Conservation (phyloP, 2,797 vertebrate genomes). For the Cirrhinus mrigala region DNA sequence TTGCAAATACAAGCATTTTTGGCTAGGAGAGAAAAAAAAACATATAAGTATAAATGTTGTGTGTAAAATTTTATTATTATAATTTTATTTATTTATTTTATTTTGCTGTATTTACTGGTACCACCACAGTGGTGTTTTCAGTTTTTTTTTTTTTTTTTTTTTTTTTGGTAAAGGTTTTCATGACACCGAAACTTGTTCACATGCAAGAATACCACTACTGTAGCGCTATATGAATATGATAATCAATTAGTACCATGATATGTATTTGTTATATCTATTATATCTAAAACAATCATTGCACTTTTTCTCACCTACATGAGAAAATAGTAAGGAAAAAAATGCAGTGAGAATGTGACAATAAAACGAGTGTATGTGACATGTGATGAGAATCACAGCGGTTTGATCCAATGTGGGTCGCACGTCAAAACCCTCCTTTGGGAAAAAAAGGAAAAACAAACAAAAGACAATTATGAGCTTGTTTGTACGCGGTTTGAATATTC, state of each 20-base stretch:
- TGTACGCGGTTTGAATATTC: constrained; percentile 69
- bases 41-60: no score
- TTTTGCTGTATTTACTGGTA: no score
- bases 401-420: constrained; percentile 76
- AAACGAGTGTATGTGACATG: constrained; percentile 65
- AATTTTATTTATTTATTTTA: no score
- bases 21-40: no score
- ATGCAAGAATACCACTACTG: not conserved
- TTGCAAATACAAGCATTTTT: no score
- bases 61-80: no score
- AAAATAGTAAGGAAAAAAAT: constrained; percentile 43
- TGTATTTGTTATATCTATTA: no score
- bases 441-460: constrained; percentile 49
- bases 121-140: no score
- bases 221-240: not conserved
- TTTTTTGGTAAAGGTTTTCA: no score
- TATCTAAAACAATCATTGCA: not conserved
- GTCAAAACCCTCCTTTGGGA: constrained; percentile 72
- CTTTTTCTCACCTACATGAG: constrained; percentile 15
- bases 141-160: no score
- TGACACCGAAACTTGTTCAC: not conserved
- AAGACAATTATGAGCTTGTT: constrained; percentile 62
- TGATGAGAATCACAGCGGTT: constrained; percentile 78
- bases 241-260: not conserved
- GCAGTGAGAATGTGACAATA: constrained; percentile 61